These are phyloP conservation scores for Digitonthophagus gazella DNA, from an alignment of 2,888 invertebrate genomes.

Conservation along the genomic window DNA sequence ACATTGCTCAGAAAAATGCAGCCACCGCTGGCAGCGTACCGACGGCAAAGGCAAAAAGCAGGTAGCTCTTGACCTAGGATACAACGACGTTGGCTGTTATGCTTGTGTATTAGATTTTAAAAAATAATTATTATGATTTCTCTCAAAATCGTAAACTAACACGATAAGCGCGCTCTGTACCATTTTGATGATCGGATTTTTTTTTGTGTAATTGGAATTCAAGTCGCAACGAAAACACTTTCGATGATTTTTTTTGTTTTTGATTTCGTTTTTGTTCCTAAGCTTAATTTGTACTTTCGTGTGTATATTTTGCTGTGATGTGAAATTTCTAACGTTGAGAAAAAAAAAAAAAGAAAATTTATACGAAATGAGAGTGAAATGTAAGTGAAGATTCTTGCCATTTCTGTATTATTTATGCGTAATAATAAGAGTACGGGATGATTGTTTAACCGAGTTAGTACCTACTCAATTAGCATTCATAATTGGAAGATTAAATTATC, in stretches of 20 bases:
- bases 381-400: constrained; percentile 45
- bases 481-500: too few relatives aligned
- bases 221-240: constrained; percentile 7
- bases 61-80: constrained; percentile 44
- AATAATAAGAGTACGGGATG: constrained; percentile 2
- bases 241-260: too few relatives aligned
- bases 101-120: constrained; percentile 17
- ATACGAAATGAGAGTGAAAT: constrained; percentile 37
- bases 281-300: constrained; percentile 39
- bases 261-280: constrained; percentile 44
- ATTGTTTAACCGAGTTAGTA: background rate
- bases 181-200: background rate
- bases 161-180: constrained; percentile 16
- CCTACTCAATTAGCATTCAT: too few relatives aligned
- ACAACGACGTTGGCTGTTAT: constrained; percentile 13
- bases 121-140: constrained; percentile 1
- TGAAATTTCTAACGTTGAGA: constrained; percentile 36
- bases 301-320: constrained; percentile 50
- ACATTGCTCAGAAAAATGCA: constrained; percentile 80
- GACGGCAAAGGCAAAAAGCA: constrained; percentile 46
- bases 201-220: background rate
- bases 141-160: constrained; percentile 12
- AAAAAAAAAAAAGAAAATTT: constrained; percentile 33
- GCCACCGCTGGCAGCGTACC: constrained; percentile 62
- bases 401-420: constrained; percentile 49